phyloP scores from a whole-genome alignment of 2,888 invertebrate species.

The Noctua fimbriata region DNA sequence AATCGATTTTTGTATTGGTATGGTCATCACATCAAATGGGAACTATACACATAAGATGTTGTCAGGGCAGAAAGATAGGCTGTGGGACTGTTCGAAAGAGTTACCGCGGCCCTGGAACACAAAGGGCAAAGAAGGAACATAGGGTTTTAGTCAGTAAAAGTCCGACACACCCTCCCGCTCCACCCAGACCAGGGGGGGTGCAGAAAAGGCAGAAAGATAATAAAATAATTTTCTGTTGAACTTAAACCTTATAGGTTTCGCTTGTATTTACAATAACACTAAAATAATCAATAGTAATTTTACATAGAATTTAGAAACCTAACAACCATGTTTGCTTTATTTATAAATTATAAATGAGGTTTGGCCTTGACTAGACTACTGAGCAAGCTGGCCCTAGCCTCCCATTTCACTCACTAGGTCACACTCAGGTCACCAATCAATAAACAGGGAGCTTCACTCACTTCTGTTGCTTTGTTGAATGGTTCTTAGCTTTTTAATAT shows the following conservation, averaged over 20 bases:
- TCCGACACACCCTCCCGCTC: too few species aligned
- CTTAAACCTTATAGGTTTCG: neutral
- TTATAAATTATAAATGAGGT: constrained; percentile 1
- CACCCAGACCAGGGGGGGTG: too few species aligned
- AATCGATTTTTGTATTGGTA: neutral
- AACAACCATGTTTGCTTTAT: neutral
- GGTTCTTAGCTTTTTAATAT: neutral
- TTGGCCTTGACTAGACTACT: constrained; percentile 6
- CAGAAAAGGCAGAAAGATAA: neutral
- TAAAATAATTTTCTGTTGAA: neutral
- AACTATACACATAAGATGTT: neutral
- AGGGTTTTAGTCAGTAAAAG: too few species aligned
- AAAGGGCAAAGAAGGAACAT: too few species aligned
- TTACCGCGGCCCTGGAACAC: too few species aligned
- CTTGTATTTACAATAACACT: neutral
- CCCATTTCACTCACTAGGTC: constrained; percentile 14
- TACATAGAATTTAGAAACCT: neutral
- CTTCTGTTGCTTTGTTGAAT: constrained; percentile 8
- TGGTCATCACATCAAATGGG: too few species aligned
- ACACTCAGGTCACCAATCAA: constrained; percentile 29
- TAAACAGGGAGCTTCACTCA: constrained; percentile 14
- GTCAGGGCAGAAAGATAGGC: neutral
- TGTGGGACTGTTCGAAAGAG: too few species aligned
- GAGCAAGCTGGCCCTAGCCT: neutral
- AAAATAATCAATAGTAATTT: neutral